phyloP scores from a whole-genome alignment of 2,113 vertebrate species.

The Nerophis lumbriciformis region DNA sequence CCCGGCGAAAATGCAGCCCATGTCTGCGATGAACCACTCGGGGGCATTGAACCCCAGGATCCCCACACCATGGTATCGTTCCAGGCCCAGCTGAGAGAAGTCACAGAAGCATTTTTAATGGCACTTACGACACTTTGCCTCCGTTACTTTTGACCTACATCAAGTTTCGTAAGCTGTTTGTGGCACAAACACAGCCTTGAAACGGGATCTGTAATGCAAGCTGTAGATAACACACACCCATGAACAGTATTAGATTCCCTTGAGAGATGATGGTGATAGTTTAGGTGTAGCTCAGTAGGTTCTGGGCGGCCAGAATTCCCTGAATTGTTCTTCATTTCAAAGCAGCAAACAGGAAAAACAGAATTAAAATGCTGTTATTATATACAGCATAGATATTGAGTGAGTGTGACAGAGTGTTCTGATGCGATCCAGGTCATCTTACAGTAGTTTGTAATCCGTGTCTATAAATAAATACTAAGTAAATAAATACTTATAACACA shows the following conservation, averaged over 20 bases:
- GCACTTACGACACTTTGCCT: not conserved
- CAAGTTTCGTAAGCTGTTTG: not conserved
- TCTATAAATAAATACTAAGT: too few species aligned
- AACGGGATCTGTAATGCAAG: slow-evolving; percentile 46
- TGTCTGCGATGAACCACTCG: slow-evolving; percentile 77
- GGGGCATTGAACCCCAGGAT: slow-evolving; percentile 76
- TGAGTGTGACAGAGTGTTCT: too few species aligned
- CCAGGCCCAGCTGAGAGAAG: slow-evolving; percentile 70
- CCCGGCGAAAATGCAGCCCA: slow-evolving; percentile 78
- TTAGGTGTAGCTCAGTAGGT: not conserved
- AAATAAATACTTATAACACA: too few species aligned
- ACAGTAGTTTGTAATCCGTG: too few species aligned
- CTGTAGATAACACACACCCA: slow-evolving; percentile 34
- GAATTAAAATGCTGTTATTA: too few species aligned
- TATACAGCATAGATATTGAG: too few species aligned
- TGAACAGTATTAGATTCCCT: slow-evolving; percentile 34
- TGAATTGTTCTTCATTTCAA: too few species aligned
- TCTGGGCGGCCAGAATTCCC: not conserved
- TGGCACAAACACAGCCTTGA: slow-evolving; percentile 17
- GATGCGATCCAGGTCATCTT: too few species aligned
- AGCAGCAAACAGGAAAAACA: not conserved
- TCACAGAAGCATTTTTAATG: slow-evolving; percentile 23
- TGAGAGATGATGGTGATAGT: not conserved
- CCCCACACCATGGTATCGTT: slow-evolving; percentile 73
- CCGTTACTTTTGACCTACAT: slow-evolving; percentile 38